Evolutionary conservation across 2,113 vertebrate species (phyloP).

Genomic region (Chaetodon auriga): DNA sequence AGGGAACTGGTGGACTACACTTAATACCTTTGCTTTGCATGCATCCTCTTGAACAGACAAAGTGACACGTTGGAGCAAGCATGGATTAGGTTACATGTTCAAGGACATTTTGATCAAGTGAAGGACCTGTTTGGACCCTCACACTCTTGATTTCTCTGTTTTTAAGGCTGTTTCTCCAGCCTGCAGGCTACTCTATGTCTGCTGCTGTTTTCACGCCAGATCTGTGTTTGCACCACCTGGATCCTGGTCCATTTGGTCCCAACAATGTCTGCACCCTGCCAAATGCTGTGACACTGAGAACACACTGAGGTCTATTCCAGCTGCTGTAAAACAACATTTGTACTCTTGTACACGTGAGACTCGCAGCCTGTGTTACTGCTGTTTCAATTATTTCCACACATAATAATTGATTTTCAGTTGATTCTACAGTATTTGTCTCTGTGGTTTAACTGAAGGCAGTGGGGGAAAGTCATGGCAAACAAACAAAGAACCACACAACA

Average conservation of each 20-base stretch:
- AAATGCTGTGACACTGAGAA: conserved; percentile 35
- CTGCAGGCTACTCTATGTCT: not conserved
- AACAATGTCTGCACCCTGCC: conserved; percentile 8
- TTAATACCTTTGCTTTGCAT: not conserved
- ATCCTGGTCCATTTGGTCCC: conserved; percentile 18
- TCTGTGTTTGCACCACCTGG: conserved; percentile 47
- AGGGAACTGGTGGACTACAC: not conserved
- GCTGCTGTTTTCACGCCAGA: not conserved
- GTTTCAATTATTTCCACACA: conserved; percentile 58
- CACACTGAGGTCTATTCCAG: conserved; percentile 22
- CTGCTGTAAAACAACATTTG: conserved; percentile 64
- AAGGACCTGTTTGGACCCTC: not conserved
- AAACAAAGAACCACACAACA: too few relatives aligned
- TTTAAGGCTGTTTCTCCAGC: not conserved
- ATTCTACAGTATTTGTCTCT: not conserved
- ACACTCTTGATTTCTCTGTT: not conserved
- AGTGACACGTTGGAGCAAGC: not conserved
- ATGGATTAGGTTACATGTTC: not conserved
- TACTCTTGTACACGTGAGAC: conserved; percentile 34
- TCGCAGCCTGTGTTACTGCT: conserved; percentile 11
- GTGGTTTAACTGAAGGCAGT: not conserved
- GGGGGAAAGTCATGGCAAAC: not conserved
- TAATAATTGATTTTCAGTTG: conserved; percentile 34
- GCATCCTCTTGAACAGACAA: not conserved
- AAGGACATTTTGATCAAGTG: not conserved